Conservation (phyloP, 2,797 vertebrate species). For the Paramormyrops hopkinsi region DNA sequence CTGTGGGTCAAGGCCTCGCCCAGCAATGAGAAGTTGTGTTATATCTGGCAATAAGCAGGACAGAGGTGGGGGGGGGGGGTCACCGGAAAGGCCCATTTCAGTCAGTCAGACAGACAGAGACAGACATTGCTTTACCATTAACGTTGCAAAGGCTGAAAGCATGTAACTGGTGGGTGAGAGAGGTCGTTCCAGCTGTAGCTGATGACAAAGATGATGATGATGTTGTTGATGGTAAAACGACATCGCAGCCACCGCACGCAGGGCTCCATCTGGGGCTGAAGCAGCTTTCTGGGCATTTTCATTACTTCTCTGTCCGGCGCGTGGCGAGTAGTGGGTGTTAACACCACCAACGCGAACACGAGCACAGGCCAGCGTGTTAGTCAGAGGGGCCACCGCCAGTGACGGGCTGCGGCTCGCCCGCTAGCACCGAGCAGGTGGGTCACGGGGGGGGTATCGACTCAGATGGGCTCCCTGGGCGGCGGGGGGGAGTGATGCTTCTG, state of each 20-base stretch:
- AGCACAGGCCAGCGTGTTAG: not conserved
- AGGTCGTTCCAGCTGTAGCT: not conserved
- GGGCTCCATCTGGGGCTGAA: not conserved
- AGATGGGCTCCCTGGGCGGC: not conserved
- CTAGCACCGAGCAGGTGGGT: not conserved
- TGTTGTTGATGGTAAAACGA: not conserved
- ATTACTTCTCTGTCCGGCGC: not conserved
- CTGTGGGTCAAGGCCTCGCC: not conserved
- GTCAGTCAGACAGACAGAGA: not conserved
- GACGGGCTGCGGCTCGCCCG: not conserved
- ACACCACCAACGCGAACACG: not conserved
- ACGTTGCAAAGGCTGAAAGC: not conserved
- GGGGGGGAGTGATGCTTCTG: not conserved
- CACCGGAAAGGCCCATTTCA: not conserved
- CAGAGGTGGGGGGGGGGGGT: too few species aligned
- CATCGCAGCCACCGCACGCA: not conserved
- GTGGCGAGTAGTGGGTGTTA: not conserved
- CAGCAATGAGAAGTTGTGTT: not conserved
- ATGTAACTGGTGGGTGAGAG: not conserved
- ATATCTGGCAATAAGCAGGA: not conserved
- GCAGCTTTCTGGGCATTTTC: not conserved
- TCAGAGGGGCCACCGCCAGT: not conserved
- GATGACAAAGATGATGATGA: not conserved
- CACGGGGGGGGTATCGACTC: not conserved
- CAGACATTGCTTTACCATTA: not conserved